Conservation (phyloP, 2,888 invertebrate genomes). For the Meteorus colon region DNA sequence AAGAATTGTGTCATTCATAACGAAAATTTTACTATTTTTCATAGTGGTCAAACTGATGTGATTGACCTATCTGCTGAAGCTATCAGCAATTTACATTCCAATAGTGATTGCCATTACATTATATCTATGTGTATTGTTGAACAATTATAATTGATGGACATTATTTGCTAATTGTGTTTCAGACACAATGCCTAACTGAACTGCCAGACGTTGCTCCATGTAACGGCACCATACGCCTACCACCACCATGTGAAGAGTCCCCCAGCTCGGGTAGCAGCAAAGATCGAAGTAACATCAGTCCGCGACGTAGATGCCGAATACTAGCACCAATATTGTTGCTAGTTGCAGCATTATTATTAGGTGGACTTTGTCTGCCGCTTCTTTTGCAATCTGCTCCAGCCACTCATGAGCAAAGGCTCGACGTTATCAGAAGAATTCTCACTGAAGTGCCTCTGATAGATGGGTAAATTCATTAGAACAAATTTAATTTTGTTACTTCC, state of each 20-base stretch:
- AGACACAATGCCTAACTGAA: conserved; percentile 75
- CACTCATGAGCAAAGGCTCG: conserved; percentile 79
- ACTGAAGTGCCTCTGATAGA: conserved; percentile 83
- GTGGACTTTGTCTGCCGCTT: conserved; percentile 72
- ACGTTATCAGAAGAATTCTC: conserved; percentile 79
- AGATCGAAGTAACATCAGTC: conserved; percentile 64
- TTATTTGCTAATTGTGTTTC: conserved; percentile 48
- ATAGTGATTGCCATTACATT: no score
- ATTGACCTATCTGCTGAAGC: no score
- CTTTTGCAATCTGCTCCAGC: conserved; percentile 71
- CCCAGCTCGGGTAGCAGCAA: conserved; percentile 72
- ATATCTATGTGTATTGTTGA: neutral
- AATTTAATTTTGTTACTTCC: conserved; percentile 8
- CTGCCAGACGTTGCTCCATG: conserved; percentile 73
- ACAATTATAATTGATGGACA: neutral
- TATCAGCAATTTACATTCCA: no score
- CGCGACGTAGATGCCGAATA: conserved; percentile 68
- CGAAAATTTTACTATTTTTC: no score
- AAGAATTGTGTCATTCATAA: no score
- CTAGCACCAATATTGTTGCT: conserved; percentile 68
- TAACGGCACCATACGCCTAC: conserved; percentile 69
- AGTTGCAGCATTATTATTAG: conserved; percentile 67
- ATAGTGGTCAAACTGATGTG: no score
- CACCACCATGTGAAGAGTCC: conserved; percentile 71
- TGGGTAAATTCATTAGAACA: conserved; percentile 76